These are phyloP conservation scores for Pomatostomus ruficeps DNA, from an alignment of 2,113 vertebrate genomes.

Conservation along the genomic window DNA sequence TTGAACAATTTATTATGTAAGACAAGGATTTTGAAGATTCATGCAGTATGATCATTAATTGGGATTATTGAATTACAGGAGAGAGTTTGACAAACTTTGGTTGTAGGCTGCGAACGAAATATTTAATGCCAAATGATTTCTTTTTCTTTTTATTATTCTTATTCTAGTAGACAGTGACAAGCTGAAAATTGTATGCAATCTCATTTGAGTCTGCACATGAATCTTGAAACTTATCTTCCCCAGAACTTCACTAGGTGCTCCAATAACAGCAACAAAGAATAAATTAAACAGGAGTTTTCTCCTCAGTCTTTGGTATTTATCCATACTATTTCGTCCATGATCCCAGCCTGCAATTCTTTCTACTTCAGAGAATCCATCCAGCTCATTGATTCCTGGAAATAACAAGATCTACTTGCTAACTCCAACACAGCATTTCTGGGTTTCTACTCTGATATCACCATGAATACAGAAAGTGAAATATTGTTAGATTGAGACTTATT, in stretches of 20 bases:
- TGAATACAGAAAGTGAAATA: neutral
- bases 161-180: neutral
- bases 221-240: neutral
- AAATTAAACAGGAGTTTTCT: neutral
- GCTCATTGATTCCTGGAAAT: neutral
- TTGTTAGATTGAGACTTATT: fast-evolving
- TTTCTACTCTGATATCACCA: neutral
- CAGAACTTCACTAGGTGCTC: neutral
- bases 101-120: neutral
- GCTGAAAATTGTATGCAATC: neutral
- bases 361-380: neutral
- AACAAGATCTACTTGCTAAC: neutral
- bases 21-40: neutral
- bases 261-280: neutral
- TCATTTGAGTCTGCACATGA: neutral
- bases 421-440: neutral
- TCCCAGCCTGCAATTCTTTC: neutral
- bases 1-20: neutral
- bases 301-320: neutral
- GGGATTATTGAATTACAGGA: neutral
- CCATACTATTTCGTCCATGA: neutral
- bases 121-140: neutral
- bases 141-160: neutral
- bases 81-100: neutral
- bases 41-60: neutral